These are phyloP conservation scores for Leptosomus discolor DNA, from an alignment of 2,113 vertebrate species.

Conservation along the genomic window DNA sequence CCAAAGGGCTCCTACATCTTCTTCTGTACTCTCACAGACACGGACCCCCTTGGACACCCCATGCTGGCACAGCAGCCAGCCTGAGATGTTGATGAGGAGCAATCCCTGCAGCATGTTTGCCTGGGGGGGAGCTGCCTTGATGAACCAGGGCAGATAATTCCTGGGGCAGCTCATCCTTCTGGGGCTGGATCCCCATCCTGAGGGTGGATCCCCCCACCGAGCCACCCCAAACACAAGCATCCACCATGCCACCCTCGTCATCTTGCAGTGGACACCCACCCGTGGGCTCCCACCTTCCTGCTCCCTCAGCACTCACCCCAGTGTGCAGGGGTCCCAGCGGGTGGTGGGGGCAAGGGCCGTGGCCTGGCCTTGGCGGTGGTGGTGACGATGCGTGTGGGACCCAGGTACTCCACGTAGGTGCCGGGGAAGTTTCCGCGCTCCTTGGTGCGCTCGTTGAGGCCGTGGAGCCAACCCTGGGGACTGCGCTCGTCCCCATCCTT, in stretches of 20 bases:
- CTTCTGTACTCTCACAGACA: background rate
- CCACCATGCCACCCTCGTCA: background rate
- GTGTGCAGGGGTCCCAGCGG: background rate
- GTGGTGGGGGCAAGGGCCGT: slow-evolving; percentile 69
- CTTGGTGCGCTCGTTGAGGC: slow-evolving; percentile 81
- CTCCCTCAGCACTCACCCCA: slow-evolving; percentile 70
- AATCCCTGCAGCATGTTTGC: background rate
- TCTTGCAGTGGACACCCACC: background rate
- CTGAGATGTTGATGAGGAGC: background rate
- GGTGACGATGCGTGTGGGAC: slow-evolving; percentile 42
- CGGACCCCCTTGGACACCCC: background rate
- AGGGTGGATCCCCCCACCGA: background rate
- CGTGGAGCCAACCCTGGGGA: slow-evolving; percentile 80
- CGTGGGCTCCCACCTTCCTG: background rate
- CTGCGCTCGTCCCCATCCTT: slow-evolving; percentile 78
- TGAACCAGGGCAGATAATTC: background rate
- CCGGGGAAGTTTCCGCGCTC: slow-evolving; percentile 82
- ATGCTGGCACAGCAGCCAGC: background rate
- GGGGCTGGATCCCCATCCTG: background rate
- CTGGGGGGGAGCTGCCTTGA: rapidly evolving
- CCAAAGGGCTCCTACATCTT: background rate
- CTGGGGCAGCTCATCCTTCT: background rate
- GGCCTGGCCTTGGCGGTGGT: slow-evolving; percentile 66
- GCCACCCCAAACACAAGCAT: background rate
- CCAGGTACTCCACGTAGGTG: slow-evolving; percentile 83